Conservation (phyloP, 2,888 invertebrate genomes). For the Eupithecia subfuscata region DNA sequence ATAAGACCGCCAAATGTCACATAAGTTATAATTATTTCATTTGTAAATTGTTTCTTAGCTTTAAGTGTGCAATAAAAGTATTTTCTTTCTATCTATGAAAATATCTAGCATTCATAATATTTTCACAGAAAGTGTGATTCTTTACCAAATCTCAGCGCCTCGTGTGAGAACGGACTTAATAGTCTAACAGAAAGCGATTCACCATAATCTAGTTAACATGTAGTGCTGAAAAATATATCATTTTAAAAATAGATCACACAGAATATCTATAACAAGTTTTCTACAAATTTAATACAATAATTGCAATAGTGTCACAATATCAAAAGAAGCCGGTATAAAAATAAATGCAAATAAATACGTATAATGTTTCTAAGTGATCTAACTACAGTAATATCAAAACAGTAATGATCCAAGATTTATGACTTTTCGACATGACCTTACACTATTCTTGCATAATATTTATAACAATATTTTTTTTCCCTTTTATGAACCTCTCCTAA, state of each 20-base stretch:
- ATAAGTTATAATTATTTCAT: too few species aligned
- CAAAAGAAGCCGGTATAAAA: slow-evolving; percentile 3
- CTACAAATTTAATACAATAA: neutral
- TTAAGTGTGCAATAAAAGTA: too few species aligned
- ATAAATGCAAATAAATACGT: slow-evolving; percentile 20
- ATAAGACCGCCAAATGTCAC: too few species aligned
- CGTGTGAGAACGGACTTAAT: slow-evolving; percentile 2
- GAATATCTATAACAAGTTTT: neutral
- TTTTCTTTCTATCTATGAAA: too few species aligned
- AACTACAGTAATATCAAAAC: slow-evolving; percentile 10
- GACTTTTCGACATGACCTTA: neutral
- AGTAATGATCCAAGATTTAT: neutral
- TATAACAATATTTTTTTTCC: neutral
- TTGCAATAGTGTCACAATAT: slow-evolving; percentile 10
- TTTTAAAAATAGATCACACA: slow-evolving; percentile 25
- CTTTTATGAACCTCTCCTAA: neutral
- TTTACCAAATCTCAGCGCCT: neutral
- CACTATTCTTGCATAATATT: neutral
- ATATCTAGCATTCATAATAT: neutral
- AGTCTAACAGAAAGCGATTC: slow-evolving; percentile 23
- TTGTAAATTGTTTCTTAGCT: too few species aligned
- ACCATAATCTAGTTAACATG: slow-evolving; percentile 15
- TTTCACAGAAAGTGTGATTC: neutral
- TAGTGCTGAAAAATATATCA: slow-evolving; percentile 30
- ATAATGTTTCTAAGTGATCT: slow-evolving; percentile 1